A percentile compares a stretch with the other conserved stretches of the same genome.
These are phyloP conservation scores for Dolichoris vasculosae DNA, from an alignment of 1,140 invertebrate species.

Conservation along the genomic window DNA sequence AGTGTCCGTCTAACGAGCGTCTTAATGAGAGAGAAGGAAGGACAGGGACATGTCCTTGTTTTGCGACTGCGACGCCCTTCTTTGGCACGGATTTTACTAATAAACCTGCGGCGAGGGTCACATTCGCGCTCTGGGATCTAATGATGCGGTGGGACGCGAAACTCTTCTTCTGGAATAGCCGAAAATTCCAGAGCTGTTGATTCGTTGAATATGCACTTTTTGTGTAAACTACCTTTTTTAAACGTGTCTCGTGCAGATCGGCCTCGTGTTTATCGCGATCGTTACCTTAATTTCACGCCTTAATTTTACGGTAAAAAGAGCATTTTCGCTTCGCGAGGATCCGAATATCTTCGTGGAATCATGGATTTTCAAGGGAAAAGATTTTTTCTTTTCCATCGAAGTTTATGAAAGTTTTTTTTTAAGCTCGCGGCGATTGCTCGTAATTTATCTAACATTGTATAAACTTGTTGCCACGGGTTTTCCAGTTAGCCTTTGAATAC, in stretches of 20 bases:
- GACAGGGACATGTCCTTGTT: conserved; percentile 29
- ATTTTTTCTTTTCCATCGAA: neutral
- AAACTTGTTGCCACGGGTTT: neutral
- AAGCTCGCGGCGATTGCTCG: neutral
- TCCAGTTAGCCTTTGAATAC: too few relatives aligned
- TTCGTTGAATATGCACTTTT: neutral
- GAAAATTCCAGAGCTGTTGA: neutral
- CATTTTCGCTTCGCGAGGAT: too few relatives aligned
- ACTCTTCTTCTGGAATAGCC: neutral
- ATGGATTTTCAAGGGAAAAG: neutral
- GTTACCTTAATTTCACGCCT: neutral
- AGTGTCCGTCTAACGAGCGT: conserved; percentile 51
- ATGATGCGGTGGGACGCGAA: neutral
- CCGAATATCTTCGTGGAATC: too few relatives aligned
- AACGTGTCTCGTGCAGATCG: neutral
- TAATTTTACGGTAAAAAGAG: neutral
- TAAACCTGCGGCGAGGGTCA: conserved; percentile 2
- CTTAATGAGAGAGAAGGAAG: conserved; percentile 47
- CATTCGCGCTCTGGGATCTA: neutral
- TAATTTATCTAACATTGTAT: neutral
- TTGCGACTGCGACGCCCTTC: conserved; percentile 11
- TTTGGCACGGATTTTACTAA: conserved; percentile 40
- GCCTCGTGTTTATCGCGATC: neutral
- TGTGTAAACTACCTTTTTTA: neutral
- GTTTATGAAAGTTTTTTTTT: neutral